Conservation (phyloP, 2,888 invertebrate genomes). For the Erpobdella octoculata region DNA sequence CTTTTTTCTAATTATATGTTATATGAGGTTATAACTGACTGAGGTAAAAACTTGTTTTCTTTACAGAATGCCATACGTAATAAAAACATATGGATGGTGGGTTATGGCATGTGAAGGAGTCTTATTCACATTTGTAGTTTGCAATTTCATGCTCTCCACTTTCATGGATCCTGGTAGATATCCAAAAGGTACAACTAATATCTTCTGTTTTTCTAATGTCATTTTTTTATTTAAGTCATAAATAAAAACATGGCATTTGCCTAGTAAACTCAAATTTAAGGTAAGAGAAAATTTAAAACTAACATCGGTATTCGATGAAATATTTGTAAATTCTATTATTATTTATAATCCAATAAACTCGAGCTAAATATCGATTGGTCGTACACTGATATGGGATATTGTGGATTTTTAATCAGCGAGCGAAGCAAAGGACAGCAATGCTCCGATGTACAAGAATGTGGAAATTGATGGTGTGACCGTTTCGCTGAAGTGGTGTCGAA, state of each 20-base stretch:
- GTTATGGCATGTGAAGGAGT: slow-evolving; percentile 73
- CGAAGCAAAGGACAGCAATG: slow-evolving; percentile 47
- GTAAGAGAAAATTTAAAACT: neutral
- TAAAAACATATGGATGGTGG: slow-evolving; percentile 38
- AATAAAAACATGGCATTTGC: no score
- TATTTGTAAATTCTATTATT: neutral
- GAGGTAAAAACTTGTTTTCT: neutral
- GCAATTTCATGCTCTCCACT: slow-evolving; percentile 95
- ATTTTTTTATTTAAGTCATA: no score
- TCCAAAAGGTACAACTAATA: slow-evolving; percentile 71
- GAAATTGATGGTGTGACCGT: slow-evolving; percentile 97
- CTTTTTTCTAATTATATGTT: no score
- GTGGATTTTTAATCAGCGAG: neutral
- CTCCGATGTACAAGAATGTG: slow-evolving; percentile 83
- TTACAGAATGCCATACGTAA: slow-evolving; percentile 19
- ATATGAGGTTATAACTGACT: neutral
- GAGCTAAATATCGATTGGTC: neutral
- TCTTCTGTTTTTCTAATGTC: no score
- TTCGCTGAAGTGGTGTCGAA: slow-evolving; percentile 99
- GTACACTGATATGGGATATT: neutral
- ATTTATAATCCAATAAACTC: neutral
- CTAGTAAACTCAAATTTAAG: neutral
- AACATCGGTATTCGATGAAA: neutral
- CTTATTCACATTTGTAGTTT: slow-evolving; percentile 89
- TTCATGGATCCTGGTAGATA: slow-evolving; percentile 98